phyloP scores from a whole-genome alignment of 2,888 invertebrate genomes.

The Tenthredo amoena region DNA sequence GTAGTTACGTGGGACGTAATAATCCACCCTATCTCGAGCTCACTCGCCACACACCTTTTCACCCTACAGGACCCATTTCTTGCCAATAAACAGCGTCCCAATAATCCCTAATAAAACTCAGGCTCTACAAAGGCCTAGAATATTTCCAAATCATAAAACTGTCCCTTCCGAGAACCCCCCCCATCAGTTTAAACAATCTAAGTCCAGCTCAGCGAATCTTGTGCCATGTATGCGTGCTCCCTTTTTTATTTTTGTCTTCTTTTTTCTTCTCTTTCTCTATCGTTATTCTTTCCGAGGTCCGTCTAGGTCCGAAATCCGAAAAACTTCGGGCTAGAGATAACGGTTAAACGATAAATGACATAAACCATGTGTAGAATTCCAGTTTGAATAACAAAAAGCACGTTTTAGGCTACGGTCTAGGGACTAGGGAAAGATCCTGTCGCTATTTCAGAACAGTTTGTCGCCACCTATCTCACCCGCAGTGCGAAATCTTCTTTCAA shows the following conservation, averaged over 20 bases:
- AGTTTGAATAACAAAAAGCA: conserved; percentile 2
- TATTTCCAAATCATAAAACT: conserved; percentile 53
- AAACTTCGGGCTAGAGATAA: background rate
- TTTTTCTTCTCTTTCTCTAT: background rate
- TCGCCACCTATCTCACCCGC: background rate
- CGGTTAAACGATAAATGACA: background rate
- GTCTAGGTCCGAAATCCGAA: background rate
- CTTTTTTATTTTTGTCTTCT: background rate
- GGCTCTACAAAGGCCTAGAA: conserved; percentile 2
- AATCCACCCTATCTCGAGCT: conserved; percentile 41
- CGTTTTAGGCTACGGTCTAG: background rate
- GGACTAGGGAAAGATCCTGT: background rate
- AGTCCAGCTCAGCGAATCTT: conserved; percentile 29
- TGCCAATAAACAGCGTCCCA: conserved; percentile 40
- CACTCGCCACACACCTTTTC: conserved; percentile 41
- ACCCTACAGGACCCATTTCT: conserved; percentile 37
- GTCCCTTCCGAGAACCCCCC: conserved; percentile 10
- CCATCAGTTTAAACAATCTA: conserved; percentile 39
- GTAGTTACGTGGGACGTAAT: conserved; percentile 37
- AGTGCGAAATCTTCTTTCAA: conserved; percentile 15
- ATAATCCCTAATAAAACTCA: conserved; percentile 44
- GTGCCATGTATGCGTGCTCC: background rate
- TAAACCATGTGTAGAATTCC: background rate
- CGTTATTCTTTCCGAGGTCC: background rate
- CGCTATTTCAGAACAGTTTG: background rate